Conservation (phyloP, 2,888 invertebrate species). For the Oxyteleia sp. region DNA sequence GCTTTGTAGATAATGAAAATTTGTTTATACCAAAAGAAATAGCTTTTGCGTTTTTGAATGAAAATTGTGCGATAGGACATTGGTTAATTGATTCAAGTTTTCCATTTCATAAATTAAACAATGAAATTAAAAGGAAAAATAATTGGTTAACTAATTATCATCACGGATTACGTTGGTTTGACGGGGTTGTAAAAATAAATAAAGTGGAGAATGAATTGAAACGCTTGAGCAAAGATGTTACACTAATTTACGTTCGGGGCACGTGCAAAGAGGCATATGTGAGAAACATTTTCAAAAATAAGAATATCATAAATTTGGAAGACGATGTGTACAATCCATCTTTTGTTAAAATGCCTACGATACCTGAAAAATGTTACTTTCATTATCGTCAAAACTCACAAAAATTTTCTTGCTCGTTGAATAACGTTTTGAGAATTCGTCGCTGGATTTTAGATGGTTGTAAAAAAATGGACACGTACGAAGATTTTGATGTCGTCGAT, state of each 20-base stretch:
- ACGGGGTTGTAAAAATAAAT: no score
- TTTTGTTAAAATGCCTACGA: not conserved
- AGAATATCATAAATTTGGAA: not conserved
- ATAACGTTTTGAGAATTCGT: not conserved
- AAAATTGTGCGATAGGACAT: no score
- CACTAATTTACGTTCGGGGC: not conserved
- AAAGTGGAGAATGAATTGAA: no score
- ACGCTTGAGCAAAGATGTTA: not conserved
- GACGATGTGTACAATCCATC: not conserved
- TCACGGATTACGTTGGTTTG: no score
- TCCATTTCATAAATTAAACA: no score
- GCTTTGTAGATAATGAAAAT: not conserved
- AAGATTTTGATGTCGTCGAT: not conserved
- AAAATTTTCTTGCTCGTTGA: not conserved
- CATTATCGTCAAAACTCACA: not conserved
- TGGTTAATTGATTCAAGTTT: no score
- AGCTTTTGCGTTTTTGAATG: not conserved
- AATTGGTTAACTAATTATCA: no score
- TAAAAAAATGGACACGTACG: not conserved
- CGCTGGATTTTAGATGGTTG: not conserved
- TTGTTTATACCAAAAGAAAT: slow-evolving; percentile 6
- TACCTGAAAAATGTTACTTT: not conserved
- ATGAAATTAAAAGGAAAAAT: no score
- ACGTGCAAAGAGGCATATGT: no score
- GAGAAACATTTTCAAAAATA: no score